Percentiles rank a stretch among this genome's conserved stretches.
Evolutionary conservation across 2,113 vertebrate species (phyloP).

Genomic region (Menura novaehollandiae): DNA sequence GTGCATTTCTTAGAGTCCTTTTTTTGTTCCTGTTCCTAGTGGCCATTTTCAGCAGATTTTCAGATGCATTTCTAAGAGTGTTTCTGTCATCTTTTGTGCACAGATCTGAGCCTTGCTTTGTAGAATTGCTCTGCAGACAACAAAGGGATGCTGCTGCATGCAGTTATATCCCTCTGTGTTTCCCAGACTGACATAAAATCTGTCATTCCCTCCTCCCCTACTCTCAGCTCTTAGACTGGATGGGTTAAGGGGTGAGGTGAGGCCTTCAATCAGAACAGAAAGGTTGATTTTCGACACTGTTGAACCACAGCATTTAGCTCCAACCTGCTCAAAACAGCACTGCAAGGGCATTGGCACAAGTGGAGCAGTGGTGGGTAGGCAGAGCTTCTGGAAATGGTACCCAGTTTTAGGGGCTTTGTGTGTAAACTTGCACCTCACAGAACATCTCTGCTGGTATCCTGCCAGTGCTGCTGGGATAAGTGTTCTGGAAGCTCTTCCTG

Average conservation of each 20-base stretch:
- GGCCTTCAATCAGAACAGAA: not conserved
- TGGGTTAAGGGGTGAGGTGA: not conserved
- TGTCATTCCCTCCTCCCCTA: not conserved
- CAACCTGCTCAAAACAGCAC: fast-evolving
- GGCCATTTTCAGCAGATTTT: not conserved
- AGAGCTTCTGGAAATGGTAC: not conserved
- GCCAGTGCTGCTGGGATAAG: not conserved
- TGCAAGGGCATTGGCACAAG: not conserved
- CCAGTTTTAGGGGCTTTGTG: fast-evolving
- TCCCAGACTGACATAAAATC: not conserved
- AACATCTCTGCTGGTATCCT: not conserved
- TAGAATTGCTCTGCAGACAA: not conserved
- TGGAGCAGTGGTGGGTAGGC: not conserved
- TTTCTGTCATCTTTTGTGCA: not conserved
- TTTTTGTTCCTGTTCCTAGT: not conserved
- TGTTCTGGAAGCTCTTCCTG: not conserved
- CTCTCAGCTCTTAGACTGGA: not conserved
- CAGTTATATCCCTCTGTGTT: not conserved
- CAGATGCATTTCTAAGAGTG: not conserved
- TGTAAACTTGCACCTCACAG: not conserved
- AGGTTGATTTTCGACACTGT: not conserved
- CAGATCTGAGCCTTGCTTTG: not conserved
- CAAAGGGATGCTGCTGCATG: not conserved
- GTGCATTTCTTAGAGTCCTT: not conserved
- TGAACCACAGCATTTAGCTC: not conserved